phyloP scores from a whole-genome alignment of 2,888 invertebrate species.

The Papilio elwesi region DNA sequence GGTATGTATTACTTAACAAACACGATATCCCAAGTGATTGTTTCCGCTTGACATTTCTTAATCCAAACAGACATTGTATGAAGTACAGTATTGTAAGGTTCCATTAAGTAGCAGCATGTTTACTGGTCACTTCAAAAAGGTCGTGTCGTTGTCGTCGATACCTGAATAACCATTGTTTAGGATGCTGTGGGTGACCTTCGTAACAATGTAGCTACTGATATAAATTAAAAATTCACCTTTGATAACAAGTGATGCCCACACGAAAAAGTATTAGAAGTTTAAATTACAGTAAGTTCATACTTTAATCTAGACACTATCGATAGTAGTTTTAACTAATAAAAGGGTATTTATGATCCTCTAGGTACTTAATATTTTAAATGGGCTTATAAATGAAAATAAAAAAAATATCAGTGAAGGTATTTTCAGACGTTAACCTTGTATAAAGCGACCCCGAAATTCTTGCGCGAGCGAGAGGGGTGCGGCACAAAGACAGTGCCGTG shows the following conservation, averaged over 20 bases:
- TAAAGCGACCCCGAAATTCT: conserved; percentile 60
- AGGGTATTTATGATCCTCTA: neutral
- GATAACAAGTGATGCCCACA: neutral
- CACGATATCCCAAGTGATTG: conserved; percentile 2
- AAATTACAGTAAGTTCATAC: too few species aligned
- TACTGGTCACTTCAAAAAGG: conserved; percentile 11
- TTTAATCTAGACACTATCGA: neutral
- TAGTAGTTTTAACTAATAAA: neutral
- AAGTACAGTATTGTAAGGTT: conserved; percentile 4
- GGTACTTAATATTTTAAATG: neutral
- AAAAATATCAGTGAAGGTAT: conserved; percentile 55
- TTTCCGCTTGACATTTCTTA: conserved; percentile 7
- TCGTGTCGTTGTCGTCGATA: neutral
- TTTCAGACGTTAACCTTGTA: conserved; percentile 70
- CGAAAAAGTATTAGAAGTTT: neutral
- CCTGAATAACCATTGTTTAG: conserved; percentile 5
- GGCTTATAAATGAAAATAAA: neutral
- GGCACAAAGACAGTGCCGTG: conserved; percentile 68
- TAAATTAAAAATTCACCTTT: neutral
- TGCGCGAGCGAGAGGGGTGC: conserved; percentile 80
- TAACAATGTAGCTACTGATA: conserved; percentile 21
- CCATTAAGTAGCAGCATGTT: conserved; percentile 7
- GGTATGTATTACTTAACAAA: conserved; percentile 12
- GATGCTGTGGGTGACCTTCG: conserved; percentile 1
- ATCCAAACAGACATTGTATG: conserved; percentile 3